Evolutionary conservation across 92 coral and sea anemone genomes (phyloP).

Genomic region (Porites lobata): DNA sequence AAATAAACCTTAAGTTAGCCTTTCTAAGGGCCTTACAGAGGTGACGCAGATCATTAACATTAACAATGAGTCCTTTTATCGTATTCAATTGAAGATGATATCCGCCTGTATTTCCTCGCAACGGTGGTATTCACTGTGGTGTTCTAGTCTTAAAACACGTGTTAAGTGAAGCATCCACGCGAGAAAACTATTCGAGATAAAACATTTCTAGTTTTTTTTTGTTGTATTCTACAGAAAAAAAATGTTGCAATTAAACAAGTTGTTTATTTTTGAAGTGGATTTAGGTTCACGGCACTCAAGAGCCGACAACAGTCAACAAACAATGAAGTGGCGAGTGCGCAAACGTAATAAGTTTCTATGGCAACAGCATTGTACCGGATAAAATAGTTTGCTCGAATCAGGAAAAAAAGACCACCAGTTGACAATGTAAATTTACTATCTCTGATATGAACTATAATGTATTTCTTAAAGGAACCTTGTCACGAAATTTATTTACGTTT

Average conservation of each 20-base stretch:
- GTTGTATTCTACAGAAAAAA: not conserved
- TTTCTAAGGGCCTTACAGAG: too few species aligned
- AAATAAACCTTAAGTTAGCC: too few species aligned
- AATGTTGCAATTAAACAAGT: not conserved
- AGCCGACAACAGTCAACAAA: not conserved
- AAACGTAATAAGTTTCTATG: not conserved
- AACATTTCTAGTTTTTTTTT: not conserved
- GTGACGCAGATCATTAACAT: not conserved
- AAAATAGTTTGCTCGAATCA: too few species aligned
- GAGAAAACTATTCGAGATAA: not conserved
- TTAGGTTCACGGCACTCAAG: conserved; percentile 13
- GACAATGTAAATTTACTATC: too few species aligned
- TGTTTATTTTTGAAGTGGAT: not conserved
- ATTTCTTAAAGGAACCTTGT: too few species aligned
- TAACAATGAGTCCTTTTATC: conserved; percentile 4
- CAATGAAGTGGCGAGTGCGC: not conserved
- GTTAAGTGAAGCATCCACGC: not conserved
- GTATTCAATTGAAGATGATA: not conserved
- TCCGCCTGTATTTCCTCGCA: not conserved
- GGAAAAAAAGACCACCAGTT: too few species aligned
- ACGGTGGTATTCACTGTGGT: not conserved
- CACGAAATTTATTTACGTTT: too few species aligned
- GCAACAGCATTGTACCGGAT: not conserved
- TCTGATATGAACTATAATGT: too few species aligned
- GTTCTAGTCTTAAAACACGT: not conserved